A percentile compares a stretch with the other conserved stretches of the same genome.
Evolutionary conservation across 1,140 invertebrate genomes (phyloP).

Genomic region (Sitobion miscanthi): DNA sequence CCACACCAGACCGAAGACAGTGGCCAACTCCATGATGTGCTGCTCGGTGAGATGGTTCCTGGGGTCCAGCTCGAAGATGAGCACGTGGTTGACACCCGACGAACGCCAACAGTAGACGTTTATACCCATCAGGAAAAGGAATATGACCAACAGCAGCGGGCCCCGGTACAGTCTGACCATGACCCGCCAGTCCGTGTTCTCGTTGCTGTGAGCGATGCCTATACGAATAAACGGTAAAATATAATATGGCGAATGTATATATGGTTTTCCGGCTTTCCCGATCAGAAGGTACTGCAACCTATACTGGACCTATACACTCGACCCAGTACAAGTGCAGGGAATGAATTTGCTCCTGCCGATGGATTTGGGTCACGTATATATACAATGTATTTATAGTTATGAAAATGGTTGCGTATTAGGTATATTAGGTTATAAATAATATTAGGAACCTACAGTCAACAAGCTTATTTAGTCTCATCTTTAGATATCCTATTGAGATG

Average conservation of each 20-base stretch:
- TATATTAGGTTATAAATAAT: not conserved
- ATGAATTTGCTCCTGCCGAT: not conserved
- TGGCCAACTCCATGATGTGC: conserved; percentile 94
- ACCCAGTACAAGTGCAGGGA: not conserved
- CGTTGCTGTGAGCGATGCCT: conserved; percentile 76
- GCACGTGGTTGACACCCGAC: conserved; percentile 97
- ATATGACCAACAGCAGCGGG: conserved; percentile 89
- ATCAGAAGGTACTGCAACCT: not conserved
- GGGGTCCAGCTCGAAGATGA: conserved; percentile 98
- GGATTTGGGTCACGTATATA: not conserved
- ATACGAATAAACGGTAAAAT: conserved; percentile 41
- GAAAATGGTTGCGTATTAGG: not conserved
- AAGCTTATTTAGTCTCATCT: too few species aligned
- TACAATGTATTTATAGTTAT: not conserved
- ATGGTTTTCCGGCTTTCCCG: not conserved
- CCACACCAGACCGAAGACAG: conserved; percentile 96
- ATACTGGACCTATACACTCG: not conserved
- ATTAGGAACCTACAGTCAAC: not conserved
- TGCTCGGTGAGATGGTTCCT: conserved; percentile 95
- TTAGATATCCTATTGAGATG: not conserved
- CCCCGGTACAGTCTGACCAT: conserved; percentile 89
- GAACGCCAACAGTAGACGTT: conserved; percentile 99
- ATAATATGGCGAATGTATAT: not conserved
- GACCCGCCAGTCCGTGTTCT: conserved; percentile 74
- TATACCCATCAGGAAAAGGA: conserved; percentile 94